A percentile compares a stretch with the other conserved stretches of the same genome.
Conservation (phyloP, 2,797 vertebrate genomes). For the Champsocephalus gunnari region DNA sequence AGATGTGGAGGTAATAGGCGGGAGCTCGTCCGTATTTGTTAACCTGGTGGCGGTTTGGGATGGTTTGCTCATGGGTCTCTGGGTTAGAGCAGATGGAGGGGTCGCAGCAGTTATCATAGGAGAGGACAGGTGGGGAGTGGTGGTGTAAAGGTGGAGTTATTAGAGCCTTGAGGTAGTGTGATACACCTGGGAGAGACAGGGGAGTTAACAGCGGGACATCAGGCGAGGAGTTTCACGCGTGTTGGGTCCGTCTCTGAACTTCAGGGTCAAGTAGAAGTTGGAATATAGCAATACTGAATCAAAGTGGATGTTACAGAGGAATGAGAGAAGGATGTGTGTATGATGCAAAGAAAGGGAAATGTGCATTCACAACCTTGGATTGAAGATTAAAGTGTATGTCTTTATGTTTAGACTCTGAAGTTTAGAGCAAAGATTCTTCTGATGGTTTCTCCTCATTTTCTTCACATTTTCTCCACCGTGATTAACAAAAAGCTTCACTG, state of each 20-base stretch:
- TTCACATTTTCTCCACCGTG: neutral
- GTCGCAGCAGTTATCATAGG: constrained; percentile 47
- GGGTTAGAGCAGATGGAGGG: constrained; percentile 48
- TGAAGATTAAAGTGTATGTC: neutral
- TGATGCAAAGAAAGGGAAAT: constrained; percentile 2
- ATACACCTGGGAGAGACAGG: constrained; percentile 68
- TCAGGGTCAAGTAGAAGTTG: constrained; percentile 15
- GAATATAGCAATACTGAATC: constrained; percentile 5
- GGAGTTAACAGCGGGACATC: constrained; percentile 47
- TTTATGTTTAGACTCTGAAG: neutral
- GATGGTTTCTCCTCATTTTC: constrained; percentile 22
- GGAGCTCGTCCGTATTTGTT: constrained; percentile 25
- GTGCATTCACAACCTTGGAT: neutral
- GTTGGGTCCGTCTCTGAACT: constrained; percentile 1
- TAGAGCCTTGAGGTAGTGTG: constrained; percentile 40
- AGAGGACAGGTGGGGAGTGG: constrained; percentile 51
- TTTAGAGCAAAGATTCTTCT: constrained; percentile 21
- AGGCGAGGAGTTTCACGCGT: constrained; percentile 20
- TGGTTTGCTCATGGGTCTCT: constrained; percentile 51
- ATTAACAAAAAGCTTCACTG: constrained; percentile 8
- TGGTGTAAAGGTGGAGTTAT: constrained; percentile 58
- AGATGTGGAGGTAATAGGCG: constrained; percentile 1
- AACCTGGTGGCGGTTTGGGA: constrained; percentile 54
- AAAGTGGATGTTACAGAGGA: constrained; percentile 14
- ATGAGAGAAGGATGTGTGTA: neutral